Evolutionary conservation across 2,797 vertebrate species (phyloP), one percentile per base, ranked within the genome.

Genomic region (Chanos chanos): DNA sequence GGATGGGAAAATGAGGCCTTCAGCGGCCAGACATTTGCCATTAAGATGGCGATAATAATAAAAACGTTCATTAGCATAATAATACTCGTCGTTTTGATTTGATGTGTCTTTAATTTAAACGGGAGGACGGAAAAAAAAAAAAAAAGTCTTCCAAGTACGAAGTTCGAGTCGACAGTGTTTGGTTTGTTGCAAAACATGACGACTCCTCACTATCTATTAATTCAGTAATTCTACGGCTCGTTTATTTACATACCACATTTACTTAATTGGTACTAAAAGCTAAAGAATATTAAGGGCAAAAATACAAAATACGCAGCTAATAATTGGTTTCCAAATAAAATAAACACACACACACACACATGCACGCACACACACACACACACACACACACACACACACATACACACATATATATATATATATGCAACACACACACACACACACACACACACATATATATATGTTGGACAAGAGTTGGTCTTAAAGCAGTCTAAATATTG

Each of bases 41-140:
- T 85, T 86, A 83, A 65, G 71, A 66, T 51, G 43, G 66, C 65
- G 72, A 69, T 76, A 72, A 59, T 71, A 72, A 80, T 77, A 77
- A 53, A 51, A 54, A 37, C 25, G 49, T 39, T 28, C 59, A 85
- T 84, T 83, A 84, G 72, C 80, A 77, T 82, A 77, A 83, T 76
- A 82, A 83, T 78, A 71, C 68, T 78, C 74, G 77, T 82, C 73
- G 78, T 66, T 80, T 76, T 59, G 60, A 69, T 81, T 78, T 78
- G 55, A 81, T 77, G 64, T 66, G 71, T 73, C 70, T 81, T 81
- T 78, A 69, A 81, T 84, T 81, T 84, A 54, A 67, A 56, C 62
- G 50, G 61, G 57, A 22, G 51, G 12, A 28, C 55, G 39, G 37
- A 61, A 37, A 64, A 25, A 7, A 10, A 27, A 18, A 39, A 27